Evolutionary conservation across 2,888 invertebrate species (phyloP).

Genomic region (Perithous albicinctus): DNA sequence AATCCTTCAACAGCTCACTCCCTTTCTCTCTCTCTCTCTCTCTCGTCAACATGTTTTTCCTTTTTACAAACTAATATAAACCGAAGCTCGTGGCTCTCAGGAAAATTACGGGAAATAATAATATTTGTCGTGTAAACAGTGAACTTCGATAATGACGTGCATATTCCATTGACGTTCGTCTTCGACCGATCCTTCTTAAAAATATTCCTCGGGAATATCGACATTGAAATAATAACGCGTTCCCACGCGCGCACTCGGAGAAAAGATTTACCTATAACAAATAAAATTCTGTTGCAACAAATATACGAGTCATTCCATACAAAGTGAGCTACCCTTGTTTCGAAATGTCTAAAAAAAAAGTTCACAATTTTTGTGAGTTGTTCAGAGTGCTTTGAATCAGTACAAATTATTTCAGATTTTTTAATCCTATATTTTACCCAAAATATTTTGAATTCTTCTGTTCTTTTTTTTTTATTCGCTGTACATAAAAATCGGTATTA

Average conservation of each 20-base stretch:
- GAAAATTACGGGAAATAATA: constrained; percentile 63
- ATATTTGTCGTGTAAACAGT: constrained; percentile 65
- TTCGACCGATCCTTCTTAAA: constrained; percentile 8
- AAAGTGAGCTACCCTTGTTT: no score
- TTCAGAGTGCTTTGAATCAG: no score
- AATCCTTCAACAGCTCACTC: constrained; percentile 1
- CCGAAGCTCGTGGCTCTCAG: constrained; percentile 54
- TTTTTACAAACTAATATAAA: not conserved
- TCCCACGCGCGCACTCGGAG: not conserved
- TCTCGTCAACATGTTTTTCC: constrained; percentile 59
- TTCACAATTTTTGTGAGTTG: no score
- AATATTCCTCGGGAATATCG: constrained; percentile 14
- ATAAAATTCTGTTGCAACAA: no score
- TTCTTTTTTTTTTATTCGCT: no score
- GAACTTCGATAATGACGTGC: constrained; percentile 61
- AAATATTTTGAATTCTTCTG: no score
- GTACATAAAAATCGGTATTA: no score
- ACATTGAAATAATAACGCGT: not conserved
- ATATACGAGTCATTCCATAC: no score
- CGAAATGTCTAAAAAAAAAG: no score
- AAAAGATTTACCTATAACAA: constrained; percentile 15
- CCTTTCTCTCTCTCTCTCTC: no score
- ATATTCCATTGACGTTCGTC: constrained; percentile 1
- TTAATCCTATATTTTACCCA: no score
- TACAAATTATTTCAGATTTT: no score